Conservation (phyloP, 1,140 invertebrate genomes). For the Formica selysi region DNA sequence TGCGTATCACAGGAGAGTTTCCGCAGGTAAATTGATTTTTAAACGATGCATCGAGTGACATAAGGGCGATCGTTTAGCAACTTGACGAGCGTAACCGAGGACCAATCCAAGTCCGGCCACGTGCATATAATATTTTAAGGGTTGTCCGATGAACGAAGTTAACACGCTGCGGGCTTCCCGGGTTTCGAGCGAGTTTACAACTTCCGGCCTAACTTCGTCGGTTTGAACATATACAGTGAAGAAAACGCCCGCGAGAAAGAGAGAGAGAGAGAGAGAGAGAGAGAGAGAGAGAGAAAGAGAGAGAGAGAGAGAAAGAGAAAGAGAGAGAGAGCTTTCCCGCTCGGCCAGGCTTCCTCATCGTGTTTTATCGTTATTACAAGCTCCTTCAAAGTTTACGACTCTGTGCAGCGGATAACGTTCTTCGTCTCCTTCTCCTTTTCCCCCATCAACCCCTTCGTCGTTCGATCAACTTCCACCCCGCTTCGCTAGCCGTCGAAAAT, state of each 20-base stretch:
- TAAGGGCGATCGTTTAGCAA: constrained; percentile 34
- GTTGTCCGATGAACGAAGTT: constrained; percentile 55
- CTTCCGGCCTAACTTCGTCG: constrained; percentile 64
- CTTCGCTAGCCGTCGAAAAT: constrained; percentile 48
- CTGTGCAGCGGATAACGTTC: constrained; percentile 54
- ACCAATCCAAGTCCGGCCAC: constrained; percentile 55
- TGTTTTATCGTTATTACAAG: constrained; percentile 70
- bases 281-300: neutral
- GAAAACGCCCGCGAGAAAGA: neutral
- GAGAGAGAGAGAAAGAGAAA: neutral
- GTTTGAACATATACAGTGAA: constrained; percentile 30
- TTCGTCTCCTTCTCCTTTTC: neutral
- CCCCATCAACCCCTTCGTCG: constrained; percentile 38
- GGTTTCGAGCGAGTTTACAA: constrained; percentile 61
- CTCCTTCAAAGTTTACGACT: constrained; percentile 64
- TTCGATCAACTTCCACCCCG: constrained; percentile 52
- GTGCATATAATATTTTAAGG: constrained; percentile 64
- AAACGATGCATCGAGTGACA: constrained; percentile 20
- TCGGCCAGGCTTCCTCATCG: constrained; percentile 42
- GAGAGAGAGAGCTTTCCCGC: constrained; percentile 22
- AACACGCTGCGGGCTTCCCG: constrained; percentile 35
- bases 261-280: neutral
- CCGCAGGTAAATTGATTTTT: constrained; percentile 56
- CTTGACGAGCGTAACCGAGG: constrained; percentile 7
- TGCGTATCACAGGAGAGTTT: constrained; percentile 15